phyloP scores from a whole-genome alignment of 2,113 vertebrate species.

The Poeciliopsis prolifica region DNA sequence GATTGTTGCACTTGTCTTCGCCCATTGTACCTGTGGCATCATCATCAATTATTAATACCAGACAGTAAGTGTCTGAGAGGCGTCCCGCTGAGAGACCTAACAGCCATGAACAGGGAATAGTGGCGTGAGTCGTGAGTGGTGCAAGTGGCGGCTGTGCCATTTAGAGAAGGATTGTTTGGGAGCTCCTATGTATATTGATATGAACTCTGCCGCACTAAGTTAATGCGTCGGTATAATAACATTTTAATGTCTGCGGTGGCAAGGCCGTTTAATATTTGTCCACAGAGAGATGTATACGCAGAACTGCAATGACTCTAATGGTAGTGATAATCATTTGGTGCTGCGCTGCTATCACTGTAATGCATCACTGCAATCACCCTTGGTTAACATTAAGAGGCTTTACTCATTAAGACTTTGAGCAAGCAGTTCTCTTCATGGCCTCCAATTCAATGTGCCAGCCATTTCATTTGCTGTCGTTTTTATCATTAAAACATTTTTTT shows the following conservation, averaged over 20 bases:
- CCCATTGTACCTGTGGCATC: conserved; percentile 60
- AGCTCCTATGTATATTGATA: conserved; percentile 58
- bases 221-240: conserved; percentile 79
- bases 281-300: conserved; percentile 74
- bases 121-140: conserved; percentile 42
- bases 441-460: conserved; percentile 76
- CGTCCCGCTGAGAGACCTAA: conserved; percentile 60
- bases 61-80: conserved; percentile 63
- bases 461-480: conserved; percentile 76
- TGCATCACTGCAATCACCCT: conserved; percentile 74
- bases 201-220: conserved; percentile 63
- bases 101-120: conserved; percentile 45
- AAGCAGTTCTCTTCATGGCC: conserved; percentile 80
- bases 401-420: conserved; percentile 81
- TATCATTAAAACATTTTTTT: conserved; percentile 71
- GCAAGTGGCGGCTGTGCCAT: conserved; percentile 49
- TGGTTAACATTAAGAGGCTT: conserved; percentile 81
- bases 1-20: conserved; percentile 55
- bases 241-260: conserved; percentile 79
- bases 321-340: conserved; percentile 77
- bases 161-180: conserved; percentile 61
- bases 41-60: conserved; percentile 69
- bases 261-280: conserved; percentile 77
- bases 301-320: conserved; percentile 74
- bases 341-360: conserved; percentile 68